Evolutionary conservation across 1,140 invertebrate genomes (phyloP).

Genomic region (Drosophila bocqueti): DNA sequence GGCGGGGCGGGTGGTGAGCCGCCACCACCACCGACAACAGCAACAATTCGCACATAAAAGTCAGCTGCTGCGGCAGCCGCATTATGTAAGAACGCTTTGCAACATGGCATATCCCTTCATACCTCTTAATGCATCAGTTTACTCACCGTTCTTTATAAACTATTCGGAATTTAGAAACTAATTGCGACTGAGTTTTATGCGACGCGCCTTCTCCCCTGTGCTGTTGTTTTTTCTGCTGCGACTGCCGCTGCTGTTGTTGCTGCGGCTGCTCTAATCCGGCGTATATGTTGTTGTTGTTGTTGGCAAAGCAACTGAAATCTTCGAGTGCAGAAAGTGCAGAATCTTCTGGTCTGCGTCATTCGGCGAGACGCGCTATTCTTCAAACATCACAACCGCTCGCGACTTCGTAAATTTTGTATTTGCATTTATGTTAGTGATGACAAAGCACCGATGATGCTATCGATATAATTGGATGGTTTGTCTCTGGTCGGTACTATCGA

Average conservation of each 20-base stretch:
- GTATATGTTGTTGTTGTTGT: neutral
- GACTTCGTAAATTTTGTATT: conserved; percentile 3
- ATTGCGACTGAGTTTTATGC: conserved; percentile 25
- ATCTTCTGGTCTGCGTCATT: conserved; percentile 41
- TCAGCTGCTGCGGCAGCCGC: conserved; percentile 30
- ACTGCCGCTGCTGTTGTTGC: conserved; percentile 3
- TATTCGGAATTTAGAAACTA: conserved; percentile 35
- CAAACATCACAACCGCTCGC: conserved; percentile 30
- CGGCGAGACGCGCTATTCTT: conserved; percentile 22
- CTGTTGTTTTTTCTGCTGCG: neutral
- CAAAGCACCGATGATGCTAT: too few relatives aligned
- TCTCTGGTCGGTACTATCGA: too few relatives aligned
- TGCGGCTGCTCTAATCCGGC: neutral
- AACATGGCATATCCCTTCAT: conserved; percentile 12
- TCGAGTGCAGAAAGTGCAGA: conserved; percentile 21
- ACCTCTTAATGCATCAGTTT: conserved; percentile 14
- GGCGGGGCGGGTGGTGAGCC: conserved; percentile 3
- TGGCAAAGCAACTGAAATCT: neutral
- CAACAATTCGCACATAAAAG: conserved; percentile 57
- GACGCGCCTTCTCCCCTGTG: neutral
- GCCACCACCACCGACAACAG: conserved; percentile 20
- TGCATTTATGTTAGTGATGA: neutral
- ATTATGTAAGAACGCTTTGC: conserved; percentile 45
- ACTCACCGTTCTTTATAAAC: conserved; percentile 49
- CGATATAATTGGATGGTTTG: too few relatives aligned